Conservation (phyloP, 2,113 vertebrate species). For the Mohoua ochrocephala region DNA sequence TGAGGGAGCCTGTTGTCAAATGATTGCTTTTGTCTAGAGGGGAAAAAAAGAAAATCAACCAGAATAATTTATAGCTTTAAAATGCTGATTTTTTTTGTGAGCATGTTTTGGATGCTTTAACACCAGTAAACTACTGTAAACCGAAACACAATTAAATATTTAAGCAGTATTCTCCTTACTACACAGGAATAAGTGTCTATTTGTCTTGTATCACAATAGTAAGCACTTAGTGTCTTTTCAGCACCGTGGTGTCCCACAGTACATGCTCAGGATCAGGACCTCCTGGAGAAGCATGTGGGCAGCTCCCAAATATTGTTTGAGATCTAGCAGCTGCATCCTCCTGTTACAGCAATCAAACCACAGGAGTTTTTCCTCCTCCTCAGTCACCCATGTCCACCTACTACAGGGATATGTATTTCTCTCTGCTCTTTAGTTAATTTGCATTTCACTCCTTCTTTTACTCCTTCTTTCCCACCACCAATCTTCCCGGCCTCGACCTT, state of each 20-base stretch:
- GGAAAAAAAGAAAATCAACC: not conserved
- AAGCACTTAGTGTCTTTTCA: not conserved
- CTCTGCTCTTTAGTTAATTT: not conserved
- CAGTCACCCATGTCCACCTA: not conserved
- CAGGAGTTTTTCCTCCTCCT: not conserved
- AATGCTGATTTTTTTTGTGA: not conserved
- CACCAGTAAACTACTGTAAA: constrained; percentile 6
- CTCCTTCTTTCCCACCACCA: not conserved
- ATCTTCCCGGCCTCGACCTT: not conserved
- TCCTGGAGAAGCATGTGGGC: not conserved
- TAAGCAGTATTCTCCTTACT: not conserved
- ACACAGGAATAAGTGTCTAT: not conserved
- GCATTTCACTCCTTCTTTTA: not conserved
- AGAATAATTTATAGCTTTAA: constrained; percentile 35
- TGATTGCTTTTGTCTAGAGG: not conserved
- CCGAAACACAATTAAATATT: constrained; percentile 40
- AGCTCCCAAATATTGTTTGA: not conserved
- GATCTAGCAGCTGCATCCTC: not conserved
- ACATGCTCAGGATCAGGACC: not conserved
- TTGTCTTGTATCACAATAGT: not conserved
- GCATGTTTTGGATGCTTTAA: not conserved
- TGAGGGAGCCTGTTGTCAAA: not conserved
- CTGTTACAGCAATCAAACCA: not conserved
- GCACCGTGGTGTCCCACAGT: not conserved
- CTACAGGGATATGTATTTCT: not conserved